A percentile compares a stretch with the other conserved stretches of the same genome.
phyloP scores from a whole-genome alignment of 2,797 vertebrate genomes.

The Eulemur albifrons region DNA sequence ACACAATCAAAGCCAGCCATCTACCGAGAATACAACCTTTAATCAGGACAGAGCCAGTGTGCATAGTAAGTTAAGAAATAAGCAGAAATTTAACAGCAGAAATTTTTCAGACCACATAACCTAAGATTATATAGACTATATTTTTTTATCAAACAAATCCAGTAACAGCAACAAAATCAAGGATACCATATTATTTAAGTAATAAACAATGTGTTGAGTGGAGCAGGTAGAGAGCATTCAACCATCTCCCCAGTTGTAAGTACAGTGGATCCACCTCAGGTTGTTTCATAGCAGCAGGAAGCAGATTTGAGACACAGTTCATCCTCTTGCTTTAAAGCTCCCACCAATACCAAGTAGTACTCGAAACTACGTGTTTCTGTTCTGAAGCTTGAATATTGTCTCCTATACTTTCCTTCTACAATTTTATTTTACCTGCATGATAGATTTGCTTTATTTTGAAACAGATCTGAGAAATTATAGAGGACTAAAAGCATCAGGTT shows the following conservation, averaged over 20 bases:
- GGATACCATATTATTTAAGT: slow-evolving; percentile 12
- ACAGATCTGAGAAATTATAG: slow-evolving; percentile 29
- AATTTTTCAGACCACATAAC: not conserved
- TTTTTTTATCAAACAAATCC: not conserved
- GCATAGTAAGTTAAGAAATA: not conserved
- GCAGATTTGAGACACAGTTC: not conserved
- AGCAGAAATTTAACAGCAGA: not conserved
- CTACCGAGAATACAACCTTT: not conserved
- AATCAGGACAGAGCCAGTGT: not conserved
- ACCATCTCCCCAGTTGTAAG: not conserved
- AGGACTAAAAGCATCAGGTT: not conserved
- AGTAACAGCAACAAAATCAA: not conserved
- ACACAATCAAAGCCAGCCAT: not conserved
- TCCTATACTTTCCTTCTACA: not conserved
- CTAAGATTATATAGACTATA: not conserved
- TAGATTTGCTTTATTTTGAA: slow-evolving; percentile 38
- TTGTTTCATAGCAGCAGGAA: slow-evolving; percentile 4
- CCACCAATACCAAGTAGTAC: not conserved
- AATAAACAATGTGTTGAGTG: not conserved
- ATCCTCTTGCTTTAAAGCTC: not conserved
- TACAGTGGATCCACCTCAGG: not conserved
- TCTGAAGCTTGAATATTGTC: not conserved
- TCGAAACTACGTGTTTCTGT: slow-evolving; percentile 26
- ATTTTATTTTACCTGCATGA: slow-evolving; percentile 42
- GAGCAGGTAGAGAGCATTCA: not conserved